phyloP scores from a whole-genome alignment of 2,797 vertebrate genomes.

The Cichlasoma orientale region DNA sequence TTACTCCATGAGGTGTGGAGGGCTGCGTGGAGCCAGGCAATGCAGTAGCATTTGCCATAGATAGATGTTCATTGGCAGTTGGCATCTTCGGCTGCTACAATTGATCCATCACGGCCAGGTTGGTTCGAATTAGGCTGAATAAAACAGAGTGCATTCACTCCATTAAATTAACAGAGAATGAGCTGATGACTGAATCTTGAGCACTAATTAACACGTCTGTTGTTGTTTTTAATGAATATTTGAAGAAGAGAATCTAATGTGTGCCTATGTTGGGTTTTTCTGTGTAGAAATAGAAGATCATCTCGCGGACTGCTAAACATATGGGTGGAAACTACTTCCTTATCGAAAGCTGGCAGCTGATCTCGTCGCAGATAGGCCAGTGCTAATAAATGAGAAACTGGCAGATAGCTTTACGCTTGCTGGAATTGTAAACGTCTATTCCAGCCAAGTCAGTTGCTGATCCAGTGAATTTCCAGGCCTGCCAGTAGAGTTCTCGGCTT shows the following conservation, averaged over 20 bases:
- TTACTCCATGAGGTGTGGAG: slow-evolving; percentile 53
- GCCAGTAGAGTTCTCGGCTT: neutral
- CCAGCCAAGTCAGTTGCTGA: neutral
- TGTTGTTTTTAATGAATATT: neutral
- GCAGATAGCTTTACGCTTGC: neutral
- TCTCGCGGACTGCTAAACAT: neutral
- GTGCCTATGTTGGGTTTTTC: neutral
- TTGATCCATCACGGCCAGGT: slow-evolving; percentile 66
- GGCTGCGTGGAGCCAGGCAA: slow-evolving; percentile 39
- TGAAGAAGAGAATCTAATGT: neutral
- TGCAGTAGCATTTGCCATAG: slow-evolving; percentile 59
- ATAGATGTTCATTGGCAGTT: slow-evolving; percentile 59
- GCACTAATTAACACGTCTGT: neutral
- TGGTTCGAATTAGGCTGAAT: slow-evolving; percentile 30
- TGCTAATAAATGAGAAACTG: neutral
- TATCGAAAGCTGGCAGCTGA: neutral
- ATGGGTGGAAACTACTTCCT: neutral
- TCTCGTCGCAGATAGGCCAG: neutral
- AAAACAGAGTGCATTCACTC: slow-evolving; percentile 23
- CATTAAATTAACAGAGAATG: slow-evolving; percentile 27
- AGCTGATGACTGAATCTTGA: slow-evolving; percentile 4
- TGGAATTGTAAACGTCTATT: neutral
- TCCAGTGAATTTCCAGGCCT: slow-evolving; percentile 1
- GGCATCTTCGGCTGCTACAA: slow-evolving; percentile 57
- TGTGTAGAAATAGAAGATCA: neutral